These are phyloP conservation scores for Ophonus ardosiacus DNA, from an alignment of 2,888 invertebrate species.

Conservation along the genomic window DNA sequence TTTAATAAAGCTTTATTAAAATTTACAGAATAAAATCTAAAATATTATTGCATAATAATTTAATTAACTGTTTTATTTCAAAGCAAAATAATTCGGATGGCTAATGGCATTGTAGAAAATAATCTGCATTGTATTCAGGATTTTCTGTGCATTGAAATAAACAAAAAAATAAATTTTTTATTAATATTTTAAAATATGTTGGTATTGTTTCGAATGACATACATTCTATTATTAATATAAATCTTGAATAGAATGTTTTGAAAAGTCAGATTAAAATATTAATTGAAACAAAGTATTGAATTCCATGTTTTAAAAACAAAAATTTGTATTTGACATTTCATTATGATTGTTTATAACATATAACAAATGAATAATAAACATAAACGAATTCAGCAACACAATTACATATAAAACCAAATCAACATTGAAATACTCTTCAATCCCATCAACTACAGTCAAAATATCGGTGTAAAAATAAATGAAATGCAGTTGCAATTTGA, in stretches of 20 bases:
- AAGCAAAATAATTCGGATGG: too few species aligned
- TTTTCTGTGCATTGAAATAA: too few species aligned
- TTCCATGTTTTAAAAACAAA: neutral
- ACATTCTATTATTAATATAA: too few species aligned
- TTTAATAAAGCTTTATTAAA: too few species aligned
- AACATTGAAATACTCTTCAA: constrained; percentile 23
- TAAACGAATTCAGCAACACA: neutral
- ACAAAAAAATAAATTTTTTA: too few species aligned
- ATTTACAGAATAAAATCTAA: too few species aligned
- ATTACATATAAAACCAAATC: neutral
- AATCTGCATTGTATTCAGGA: too few species aligned
- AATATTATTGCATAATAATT: too few species aligned
- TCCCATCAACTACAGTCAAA: constrained; percentile 3
- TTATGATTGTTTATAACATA: neutral
- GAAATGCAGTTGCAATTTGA: constrained; percentile 41
- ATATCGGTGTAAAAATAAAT: constrained; percentile 37
- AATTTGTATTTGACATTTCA: neutral
- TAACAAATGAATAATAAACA: neutral
- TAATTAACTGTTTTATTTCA: too few species aligned
- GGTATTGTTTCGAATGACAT: too few species aligned
- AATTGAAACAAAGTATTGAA: neutral
- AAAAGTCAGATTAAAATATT: neutral
- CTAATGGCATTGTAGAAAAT: too few species aligned
- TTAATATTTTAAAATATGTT: too few species aligned
- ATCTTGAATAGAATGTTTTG: neutral